These are phyloP conservation scores for Dendrophyllia cribrosa DNA, from an alignment of 64 coral and sea anemone species.

Conservation along the genomic window DNA sequence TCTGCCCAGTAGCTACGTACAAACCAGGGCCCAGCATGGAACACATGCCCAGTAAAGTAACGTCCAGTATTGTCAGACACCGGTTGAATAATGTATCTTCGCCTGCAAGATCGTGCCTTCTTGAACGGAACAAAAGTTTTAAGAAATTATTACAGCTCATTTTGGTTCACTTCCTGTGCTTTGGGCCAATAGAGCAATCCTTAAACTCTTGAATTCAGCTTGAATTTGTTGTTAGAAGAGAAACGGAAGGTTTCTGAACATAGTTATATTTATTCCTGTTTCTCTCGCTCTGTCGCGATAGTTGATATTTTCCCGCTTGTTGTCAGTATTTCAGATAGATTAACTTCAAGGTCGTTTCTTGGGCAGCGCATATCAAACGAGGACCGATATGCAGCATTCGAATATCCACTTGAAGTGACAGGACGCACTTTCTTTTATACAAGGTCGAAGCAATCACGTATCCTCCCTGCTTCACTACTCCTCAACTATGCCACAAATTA, in stretches of 20 bases:
- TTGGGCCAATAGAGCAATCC: neutral
- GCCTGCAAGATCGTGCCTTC: conserved; percentile 37
- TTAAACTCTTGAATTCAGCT: neutral
- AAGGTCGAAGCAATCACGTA: neutral
- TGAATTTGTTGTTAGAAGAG: neutral
- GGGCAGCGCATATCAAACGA: too few species aligned
- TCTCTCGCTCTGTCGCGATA: neutral
- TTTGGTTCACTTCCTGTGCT: neutral
- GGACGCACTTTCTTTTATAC: neutral
- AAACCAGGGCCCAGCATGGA: conserved; percentile 91
- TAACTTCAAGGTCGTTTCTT: neutral
- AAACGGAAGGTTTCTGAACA: neutral
- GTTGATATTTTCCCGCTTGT: neutral
- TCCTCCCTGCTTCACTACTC: neutral
- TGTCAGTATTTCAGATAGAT: neutral
- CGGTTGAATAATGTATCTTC: conserved; percentile 71
- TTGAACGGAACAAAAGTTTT: conserved; percentile 58
- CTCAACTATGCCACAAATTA: conserved; percentile 6
- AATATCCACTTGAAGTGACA: neutral
- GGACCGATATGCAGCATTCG: neutral
- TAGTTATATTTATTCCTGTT: neutral
- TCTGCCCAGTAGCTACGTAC: conserved; percentile 89
- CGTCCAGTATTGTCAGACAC: conserved; percentile 74
- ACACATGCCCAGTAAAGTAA: conserved; percentile 79
- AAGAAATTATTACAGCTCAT: conserved; percentile 67